These are phyloP conservation scores for Nephrotoma flavescens DNA, from an alignment of 2,888 invertebrate species.

Conservation along the genomic window DNA sequence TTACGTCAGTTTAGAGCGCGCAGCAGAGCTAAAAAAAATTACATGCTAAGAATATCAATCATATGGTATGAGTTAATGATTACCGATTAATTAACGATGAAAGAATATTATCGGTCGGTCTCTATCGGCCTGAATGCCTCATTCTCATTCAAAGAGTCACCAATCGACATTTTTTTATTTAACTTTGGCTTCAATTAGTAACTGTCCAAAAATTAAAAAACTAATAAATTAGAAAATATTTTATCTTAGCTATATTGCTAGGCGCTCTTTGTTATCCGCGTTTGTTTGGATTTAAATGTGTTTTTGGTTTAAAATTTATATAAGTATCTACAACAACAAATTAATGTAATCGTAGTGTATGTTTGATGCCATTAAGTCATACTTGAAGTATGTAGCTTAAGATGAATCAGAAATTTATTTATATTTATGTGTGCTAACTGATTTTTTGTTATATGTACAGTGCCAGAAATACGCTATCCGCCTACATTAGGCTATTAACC, in stretches of 20 bases:
- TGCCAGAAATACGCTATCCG: neutral
- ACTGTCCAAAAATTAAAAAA: neutral
- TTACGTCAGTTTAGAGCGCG: neutral
- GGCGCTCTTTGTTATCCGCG: neutral
- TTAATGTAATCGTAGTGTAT: neutral
- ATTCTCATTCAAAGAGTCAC: neutral
- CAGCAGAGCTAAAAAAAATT: neutral
- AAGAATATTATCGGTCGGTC: neutral
- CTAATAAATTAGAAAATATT: neutral
- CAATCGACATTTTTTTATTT: neutral
- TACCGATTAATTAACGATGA: neutral
- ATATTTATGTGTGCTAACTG: neutral
- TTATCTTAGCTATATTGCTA: neutral
- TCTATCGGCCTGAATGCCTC: neutral
- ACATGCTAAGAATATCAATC: neutral
- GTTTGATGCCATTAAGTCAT: neutral
- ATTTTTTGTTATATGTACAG: neutral
- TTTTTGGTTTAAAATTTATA: neutral
- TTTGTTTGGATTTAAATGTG: too few relatives aligned
- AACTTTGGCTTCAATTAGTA: neutral
- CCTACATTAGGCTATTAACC: neutral
- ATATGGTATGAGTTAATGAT: neutral
- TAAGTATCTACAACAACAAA: neutral
- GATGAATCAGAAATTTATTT: neutral
- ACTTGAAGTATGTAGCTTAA: neutral